Percentiles rank a stretch among this genome's conserved stretches.
These are phyloP conservation scores for Chloebia gouldiae DNA, from an alignment of 2,113 vertebrate genomes.

Conservation along the genomic window DNA sequence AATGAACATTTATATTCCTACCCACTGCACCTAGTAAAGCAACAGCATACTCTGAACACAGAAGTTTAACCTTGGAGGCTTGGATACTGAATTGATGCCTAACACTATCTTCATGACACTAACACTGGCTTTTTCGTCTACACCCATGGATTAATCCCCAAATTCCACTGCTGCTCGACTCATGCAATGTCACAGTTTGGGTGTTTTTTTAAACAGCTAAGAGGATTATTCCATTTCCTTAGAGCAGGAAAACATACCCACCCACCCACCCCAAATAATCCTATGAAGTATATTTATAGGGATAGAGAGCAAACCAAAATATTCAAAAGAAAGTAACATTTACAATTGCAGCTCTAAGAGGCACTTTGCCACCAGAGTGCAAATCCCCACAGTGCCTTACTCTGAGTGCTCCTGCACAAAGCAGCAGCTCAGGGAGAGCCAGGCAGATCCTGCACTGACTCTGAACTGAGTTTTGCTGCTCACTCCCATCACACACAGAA, in stretches of 20 bases:
- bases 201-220: not conserved
- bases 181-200: not conserved
- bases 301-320: not conserved
- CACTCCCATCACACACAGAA: not conserved
- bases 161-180: not conserved
- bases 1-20: not conserved
- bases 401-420: not conserved
- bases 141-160: not conserved
- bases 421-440: not conserved
- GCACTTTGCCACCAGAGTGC: not conserved
- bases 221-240: conserved; percentile 16
- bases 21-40: not conserved
- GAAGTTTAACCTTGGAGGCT: not conserved
- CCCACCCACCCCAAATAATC: not conserved
- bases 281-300: not conserved
- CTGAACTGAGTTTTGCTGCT: not conserved
- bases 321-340: not conserved
- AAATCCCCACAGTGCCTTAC: not conserved
- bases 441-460: accelerated
- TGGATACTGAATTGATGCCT: not conserved
- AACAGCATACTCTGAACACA: not conserved
- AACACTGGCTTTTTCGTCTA: not conserved
- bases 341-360: not conserved
- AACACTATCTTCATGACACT: not conserved
- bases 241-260: not conserved